phyloP scores from a whole-genome alignment of 2,888 invertebrate genomes.

The Drosophila paucipuncta region DNA sequence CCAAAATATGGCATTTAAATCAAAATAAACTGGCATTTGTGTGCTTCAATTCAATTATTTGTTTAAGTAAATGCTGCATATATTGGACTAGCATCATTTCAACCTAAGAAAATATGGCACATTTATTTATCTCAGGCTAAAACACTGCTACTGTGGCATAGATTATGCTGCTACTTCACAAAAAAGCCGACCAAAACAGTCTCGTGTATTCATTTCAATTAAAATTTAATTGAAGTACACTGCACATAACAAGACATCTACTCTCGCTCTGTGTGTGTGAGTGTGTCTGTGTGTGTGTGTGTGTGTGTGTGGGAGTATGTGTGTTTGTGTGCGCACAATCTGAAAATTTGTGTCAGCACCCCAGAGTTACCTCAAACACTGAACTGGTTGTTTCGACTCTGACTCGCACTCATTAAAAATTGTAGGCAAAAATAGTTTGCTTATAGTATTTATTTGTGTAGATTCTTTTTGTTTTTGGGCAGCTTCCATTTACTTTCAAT shows the following conservation, averaged over 20 bases:
- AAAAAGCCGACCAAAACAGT: slow-evolving; percentile 40
- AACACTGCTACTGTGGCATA: slow-evolving; percentile 26
- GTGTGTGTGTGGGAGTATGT: background rate
- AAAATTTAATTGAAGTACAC: slow-evolving; percentile 78
- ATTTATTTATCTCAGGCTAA: background rate
- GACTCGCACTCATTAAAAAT: slow-evolving; percentile 65
- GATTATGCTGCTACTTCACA: slow-evolving; percentile 55
- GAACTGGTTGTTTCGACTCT: background rate
- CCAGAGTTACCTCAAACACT: slow-evolving; percentile 8
- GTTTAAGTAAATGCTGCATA: background rate
- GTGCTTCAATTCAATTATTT: background rate
- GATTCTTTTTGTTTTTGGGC: slow-evolving; percentile 23
- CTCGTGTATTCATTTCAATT: slow-evolving; percentile 73
- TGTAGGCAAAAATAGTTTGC: slow-evolving; percentile 44
- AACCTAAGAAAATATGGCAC: background rate
- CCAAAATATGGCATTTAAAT: slow-evolving; percentile 14
- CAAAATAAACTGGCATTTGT: background rate
- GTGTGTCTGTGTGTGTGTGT: slow-evolving; percentile 3
- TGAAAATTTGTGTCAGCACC: slow-evolving; percentile 65
- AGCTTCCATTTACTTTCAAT: slow-evolving; percentile 50
- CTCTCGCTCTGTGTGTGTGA: background rate
- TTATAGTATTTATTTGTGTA: slow-evolving; percentile 40
- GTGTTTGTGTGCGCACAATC: slow-evolving; percentile 25
- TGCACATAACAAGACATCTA: slow-evolving; percentile 42
- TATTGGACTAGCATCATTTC: background rate